These are phyloP conservation scores for Clarias fuscus DNA, from an alignment of 2,797 vertebrate species.

Conservation along the genomic window DNA sequence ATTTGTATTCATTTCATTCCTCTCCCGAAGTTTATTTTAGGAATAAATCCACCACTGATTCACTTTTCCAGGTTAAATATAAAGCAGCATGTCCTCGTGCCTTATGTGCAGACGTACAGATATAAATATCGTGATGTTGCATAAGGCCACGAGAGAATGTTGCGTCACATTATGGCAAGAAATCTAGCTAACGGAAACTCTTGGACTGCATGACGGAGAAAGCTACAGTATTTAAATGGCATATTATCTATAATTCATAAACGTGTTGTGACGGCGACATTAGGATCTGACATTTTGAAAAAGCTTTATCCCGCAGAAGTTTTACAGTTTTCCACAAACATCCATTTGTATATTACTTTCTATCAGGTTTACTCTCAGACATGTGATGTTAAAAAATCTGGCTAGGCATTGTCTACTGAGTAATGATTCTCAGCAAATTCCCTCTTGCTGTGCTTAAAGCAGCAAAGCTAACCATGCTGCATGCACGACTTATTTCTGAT, in stretches of 20 bases:
- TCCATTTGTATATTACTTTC: too few species aligned
- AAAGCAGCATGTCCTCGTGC: not conserved
- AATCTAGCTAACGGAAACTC: not conserved
- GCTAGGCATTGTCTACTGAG: not conserved
- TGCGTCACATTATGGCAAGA: not conserved
- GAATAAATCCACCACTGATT: not conserved
- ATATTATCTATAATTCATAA: not conserved
- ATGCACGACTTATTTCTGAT: not conserved
- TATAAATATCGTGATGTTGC: conserved; percentile 4
- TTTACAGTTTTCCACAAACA: not conserved
- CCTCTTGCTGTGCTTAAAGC: conserved; percentile 5
- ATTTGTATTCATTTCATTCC: not conserved
- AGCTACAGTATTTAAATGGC: not conserved
- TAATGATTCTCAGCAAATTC: not conserved
- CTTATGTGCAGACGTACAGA: not conserved
- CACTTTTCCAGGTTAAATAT: not conserved
- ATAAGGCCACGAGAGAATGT: not conserved
- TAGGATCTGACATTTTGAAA: not conserved
- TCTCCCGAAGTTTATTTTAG: not conserved
- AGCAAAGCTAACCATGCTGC: not conserved
- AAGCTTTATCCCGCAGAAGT: not conserved
- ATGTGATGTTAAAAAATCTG: not conserved
- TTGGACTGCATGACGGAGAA: not conserved
- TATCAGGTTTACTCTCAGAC: not conserved
- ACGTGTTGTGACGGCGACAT: not conserved